Percentiles rank a stretch among this genome's conserved stretches.
These are phyloP conservation scores for Meiosimyza platycephala DNA, from an alignment of 2,888 invertebrate species.

Conservation along the genomic window DNA sequence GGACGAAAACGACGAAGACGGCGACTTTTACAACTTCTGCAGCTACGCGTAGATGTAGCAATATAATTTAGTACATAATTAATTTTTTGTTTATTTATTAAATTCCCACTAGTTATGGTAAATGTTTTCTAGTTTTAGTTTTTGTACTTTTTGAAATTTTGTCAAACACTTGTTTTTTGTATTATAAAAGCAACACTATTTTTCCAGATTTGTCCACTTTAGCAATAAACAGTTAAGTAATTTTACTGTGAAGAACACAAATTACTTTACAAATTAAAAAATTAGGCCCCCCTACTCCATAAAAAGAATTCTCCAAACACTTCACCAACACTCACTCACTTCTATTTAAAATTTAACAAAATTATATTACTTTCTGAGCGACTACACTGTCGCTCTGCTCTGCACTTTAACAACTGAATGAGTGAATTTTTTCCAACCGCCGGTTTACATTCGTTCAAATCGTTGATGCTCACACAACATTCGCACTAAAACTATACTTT, in stretches of 20 bases:
- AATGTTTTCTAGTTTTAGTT: slow-evolving; percentile 1
- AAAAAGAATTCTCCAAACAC: slow-evolving; percentile 35
- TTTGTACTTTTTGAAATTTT: neutral
- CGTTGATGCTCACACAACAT: neutral
- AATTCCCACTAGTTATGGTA: neutral
- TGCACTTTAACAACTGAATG: slow-evolving; percentile 56
- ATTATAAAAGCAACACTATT: neutral
- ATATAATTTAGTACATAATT: neutral
- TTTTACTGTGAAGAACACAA: neutral
- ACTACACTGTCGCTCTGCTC: slow-evolving; percentile 57
- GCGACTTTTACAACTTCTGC: too few species aligned
- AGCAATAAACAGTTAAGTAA: neutral
- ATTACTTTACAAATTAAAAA: slow-evolving; percentile 12
- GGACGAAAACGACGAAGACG: neutral
- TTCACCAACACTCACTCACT: slow-evolving; percentile 39
- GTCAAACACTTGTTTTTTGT: neutral
- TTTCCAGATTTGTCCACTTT: neutral
- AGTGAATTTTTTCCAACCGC: slow-evolving; percentile 4
- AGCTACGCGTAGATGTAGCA: neutral
- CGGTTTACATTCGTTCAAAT: slow-evolving; percentile 11
- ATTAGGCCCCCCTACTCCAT: neutral
- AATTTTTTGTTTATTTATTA: neutral
- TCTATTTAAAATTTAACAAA: slow-evolving; percentile 28
- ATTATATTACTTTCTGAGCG: slow-evolving; percentile 37
- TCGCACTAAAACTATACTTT: neutral